Evolutionary conservation across 2,797 vertebrate genomes (phyloP).

Genomic region (Neosilurus hyrtlii): DNA sequence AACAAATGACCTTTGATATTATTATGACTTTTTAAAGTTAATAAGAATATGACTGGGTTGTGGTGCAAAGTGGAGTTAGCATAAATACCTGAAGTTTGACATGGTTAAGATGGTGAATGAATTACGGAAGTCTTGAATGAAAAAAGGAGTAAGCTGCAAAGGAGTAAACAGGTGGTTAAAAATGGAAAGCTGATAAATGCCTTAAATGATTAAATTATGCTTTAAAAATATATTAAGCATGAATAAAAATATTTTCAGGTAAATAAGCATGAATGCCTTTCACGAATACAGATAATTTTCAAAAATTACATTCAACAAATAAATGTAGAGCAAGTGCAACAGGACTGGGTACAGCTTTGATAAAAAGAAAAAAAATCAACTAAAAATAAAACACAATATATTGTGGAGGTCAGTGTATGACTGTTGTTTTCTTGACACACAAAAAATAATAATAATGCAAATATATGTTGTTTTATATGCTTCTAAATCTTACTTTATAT

Average conservation of each 20-base stretch:
- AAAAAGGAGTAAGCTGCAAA: neutral
- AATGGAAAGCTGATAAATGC: neutral
- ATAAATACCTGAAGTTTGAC: slow-evolving; percentile 26
- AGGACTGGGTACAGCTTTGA: neutral
- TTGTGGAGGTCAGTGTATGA: neutral
- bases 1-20: neutral
- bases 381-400: no score
- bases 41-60: neutral
- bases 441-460: neutral
- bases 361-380: neutral
- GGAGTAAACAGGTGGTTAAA: neutral
- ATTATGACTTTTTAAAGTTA: neutral
- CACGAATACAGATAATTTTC: neutral
- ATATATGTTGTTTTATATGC: neutral
- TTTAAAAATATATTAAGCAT: neutral
- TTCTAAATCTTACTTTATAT: neutral
- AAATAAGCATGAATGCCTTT: neutral
- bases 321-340: neutral
- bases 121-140: neutral
- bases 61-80: slow-evolving; percentile 3
- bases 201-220: neutral
- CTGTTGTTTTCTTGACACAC: neutral
- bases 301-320: neutral
- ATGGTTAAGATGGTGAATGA: neutral
- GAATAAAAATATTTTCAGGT: neutral